Conservation (phyloP, 1,140 invertebrate genomes). For the Laupala kohalensis region DNA sequence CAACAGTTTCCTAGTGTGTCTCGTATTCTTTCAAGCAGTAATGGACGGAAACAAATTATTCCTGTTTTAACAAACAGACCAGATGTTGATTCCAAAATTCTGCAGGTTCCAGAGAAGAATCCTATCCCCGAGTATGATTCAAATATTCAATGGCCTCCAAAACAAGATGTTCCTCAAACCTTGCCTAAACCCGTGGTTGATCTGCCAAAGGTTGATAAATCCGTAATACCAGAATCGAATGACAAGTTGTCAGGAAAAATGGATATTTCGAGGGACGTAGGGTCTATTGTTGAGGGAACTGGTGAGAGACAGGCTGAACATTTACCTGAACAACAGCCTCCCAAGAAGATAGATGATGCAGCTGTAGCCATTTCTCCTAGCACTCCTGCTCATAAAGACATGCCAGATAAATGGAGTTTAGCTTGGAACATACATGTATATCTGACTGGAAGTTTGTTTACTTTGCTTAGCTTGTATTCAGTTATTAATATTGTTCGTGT, state of each 20-base stretch:
- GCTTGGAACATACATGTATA: slow-evolving; percentile 85
- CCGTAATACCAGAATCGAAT: background rate
- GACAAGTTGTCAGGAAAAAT: background rate
- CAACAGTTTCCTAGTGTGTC: slow-evolving; percentile 60
- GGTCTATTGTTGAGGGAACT: background rate
- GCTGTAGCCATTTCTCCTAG: slow-evolving; percentile 19
- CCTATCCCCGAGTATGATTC: background rate
- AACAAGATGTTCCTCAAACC: background rate
- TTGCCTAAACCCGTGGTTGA: slow-evolving; percentile 2
- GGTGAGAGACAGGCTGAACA: slow-evolving; percentile 9
- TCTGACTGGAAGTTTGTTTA: slow-evolving; percentile 65
- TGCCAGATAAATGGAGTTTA: slow-evolving; percentile 44
- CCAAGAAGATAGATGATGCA: slow-evolving; percentile 18
- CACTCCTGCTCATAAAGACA: background rate
- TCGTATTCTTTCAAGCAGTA: slow-evolving; percentile 64
- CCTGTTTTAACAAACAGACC: slow-evolving; percentile 48
- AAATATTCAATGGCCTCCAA: background rate
- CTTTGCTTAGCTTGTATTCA: slow-evolving; percentile 63
- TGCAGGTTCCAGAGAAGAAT: slow-evolving; percentile 3
- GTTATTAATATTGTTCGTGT: slow-evolving; percentile 69
- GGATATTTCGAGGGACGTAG: background rate
- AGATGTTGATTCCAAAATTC: slow-evolving; percentile 5
- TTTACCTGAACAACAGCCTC: slow-evolving; percentile 26
- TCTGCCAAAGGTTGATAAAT: slow-evolving; percentile 5
- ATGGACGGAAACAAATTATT: slow-evolving; percentile 63